Evolutionary conservation across 2,888 invertebrate species (phyloP).

Genomic region (Onthophagus sagittarius): DNA sequence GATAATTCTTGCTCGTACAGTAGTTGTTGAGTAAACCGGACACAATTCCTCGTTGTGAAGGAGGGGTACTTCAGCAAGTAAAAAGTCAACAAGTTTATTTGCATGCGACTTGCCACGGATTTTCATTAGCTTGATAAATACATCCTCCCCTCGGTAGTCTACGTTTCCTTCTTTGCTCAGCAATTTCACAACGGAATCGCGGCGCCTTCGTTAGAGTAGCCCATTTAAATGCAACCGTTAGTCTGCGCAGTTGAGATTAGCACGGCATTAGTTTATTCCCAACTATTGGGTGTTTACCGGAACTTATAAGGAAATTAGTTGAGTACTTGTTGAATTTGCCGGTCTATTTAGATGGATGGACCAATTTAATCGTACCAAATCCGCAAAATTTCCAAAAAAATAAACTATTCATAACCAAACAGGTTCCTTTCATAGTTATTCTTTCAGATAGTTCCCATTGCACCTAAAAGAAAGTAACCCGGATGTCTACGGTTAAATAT

Average conservation of each 20-base stretch:
- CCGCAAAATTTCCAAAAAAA: background rate
- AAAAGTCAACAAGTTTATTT: background rate
- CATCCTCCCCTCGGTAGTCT: background rate
- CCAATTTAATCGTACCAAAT: background rate
- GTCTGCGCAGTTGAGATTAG: background rate
- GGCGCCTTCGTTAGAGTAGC: background rate
- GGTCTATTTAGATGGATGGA: background rate
- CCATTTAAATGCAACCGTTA: background rate
- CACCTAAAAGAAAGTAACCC: background rate
- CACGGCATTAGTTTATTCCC: background rate
- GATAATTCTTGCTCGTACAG: too few species aligned
- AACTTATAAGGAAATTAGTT: background rate
- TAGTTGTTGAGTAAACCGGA: background rate
- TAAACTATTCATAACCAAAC: background rate
- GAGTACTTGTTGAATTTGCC: background rate
- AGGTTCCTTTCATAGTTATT: background rate
- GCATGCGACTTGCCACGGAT: background rate
- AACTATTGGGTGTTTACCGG: background rate
- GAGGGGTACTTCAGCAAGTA: background rate
- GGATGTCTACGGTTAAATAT: background rate
- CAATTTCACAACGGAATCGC: background rate
- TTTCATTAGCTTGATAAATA: background rate
- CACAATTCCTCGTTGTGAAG: background rate
- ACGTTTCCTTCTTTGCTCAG: background rate
- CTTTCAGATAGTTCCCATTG: background rate